Conservation (phyloP, 2,113 vertebrate species). For the Upupa epops region DNA sequence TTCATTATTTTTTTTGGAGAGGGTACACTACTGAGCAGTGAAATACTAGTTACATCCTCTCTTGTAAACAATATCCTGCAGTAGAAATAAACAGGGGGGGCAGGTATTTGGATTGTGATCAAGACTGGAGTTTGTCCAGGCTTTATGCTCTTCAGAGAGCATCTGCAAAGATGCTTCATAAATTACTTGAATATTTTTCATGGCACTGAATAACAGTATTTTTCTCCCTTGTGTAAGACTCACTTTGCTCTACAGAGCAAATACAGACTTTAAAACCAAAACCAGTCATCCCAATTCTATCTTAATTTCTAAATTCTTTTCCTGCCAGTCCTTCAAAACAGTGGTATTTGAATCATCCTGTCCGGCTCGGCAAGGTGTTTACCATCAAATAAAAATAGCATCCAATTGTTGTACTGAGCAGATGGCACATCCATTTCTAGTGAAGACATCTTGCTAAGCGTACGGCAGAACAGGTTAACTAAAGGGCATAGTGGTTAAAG, state of each 20-base stretch:
- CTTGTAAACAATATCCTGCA: background rate
- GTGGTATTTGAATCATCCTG: constrained; percentile 14
- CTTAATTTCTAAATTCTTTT: constrained; percentile 15
- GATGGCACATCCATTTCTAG: constrained; percentile 74
- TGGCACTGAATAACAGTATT: background rate
- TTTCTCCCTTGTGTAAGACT: background rate
- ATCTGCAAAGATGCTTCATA: background rate
- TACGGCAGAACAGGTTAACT: constrained; percentile 74
- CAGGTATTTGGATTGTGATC: background rate
- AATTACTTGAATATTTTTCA: background rate
- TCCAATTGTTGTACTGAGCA: constrained; percentile 64
- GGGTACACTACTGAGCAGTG: background rate
- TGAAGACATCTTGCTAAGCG: constrained; percentile 73
- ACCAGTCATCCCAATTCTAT: background rate
- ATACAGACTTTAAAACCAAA: background rate
- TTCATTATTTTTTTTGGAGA: background rate
- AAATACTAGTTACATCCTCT: background rate
- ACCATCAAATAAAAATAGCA: constrained; percentile 69
- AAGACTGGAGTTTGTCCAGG: background rate
- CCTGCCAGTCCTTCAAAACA: constrained; percentile 27
- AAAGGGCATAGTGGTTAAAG: constrained; percentile 65
- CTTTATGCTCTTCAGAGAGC: background rate
- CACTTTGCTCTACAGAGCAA: background rate
- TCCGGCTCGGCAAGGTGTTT: constrained; percentile 58
- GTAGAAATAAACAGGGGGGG: background rate